These are phyloP conservation scores for Pantala flavescens DNA, from an alignment of 1,140 invertebrate genomes.

Conservation along the genomic window DNA sequence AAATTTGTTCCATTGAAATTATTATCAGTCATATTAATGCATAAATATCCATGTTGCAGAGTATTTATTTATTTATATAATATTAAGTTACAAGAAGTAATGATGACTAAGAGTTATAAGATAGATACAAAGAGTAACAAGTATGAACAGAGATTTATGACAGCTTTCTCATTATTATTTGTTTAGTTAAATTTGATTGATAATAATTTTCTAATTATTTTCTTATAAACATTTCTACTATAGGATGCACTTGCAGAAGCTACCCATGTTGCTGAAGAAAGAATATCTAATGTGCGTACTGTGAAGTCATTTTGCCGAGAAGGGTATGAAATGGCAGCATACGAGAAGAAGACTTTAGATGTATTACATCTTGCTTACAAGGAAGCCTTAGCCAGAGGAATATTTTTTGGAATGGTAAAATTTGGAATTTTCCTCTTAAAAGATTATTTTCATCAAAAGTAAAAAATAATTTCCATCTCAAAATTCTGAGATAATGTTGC, in stretches of 20 bases:
- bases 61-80: too few relatives aligned
- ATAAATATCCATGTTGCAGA: too few relatives aligned
- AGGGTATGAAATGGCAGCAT: conserved; percentile 58
- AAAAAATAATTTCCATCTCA: conserved; percentile 1
- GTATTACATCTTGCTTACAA: conserved; percentile 72
- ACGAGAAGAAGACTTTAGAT: conserved; percentile 56
- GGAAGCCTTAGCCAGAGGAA: conserved; percentile 73
- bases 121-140: too few relatives aligned
- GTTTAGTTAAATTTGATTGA: too few relatives aligned
- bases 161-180: too few relatives aligned
- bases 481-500: neutral
- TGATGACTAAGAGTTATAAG: too few relatives aligned
- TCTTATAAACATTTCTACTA: neutral
- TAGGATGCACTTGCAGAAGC: conserved; percentile 74
- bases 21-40: too few relatives aligned
- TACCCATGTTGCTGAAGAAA: conserved; percentile 83
- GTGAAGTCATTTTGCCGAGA: conserved; percentile 90
- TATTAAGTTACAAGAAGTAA: too few relatives aligned
- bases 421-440: neutral
- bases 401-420: conserved; percentile 85
- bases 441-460: neutral
- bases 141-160: too few relatives aligned
- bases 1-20: too few relatives aligned
- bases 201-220: too few relatives aligned
- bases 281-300: conserved; percentile 85